Conservation (phyloP, 2,888 invertebrate genomes). For the Patella pellucida region DNA sequence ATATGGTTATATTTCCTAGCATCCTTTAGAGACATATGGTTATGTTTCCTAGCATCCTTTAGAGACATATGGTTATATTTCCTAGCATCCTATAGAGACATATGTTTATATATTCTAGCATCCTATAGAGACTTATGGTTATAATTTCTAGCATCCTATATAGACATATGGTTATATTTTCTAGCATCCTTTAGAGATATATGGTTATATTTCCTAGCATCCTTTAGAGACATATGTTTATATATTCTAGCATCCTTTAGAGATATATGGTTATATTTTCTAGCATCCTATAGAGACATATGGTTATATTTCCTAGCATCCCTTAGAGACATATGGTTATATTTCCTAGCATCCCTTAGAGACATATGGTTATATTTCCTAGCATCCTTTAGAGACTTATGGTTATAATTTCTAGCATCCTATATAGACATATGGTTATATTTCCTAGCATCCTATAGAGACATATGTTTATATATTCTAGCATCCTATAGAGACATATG, state of each 20-base stretch:
- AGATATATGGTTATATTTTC: too few relatives aligned
- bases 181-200: slow-evolving; percentile 78
- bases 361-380: slow-evolving; percentile 78
- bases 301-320: too few relatives aligned
- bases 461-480: slow-evolving; percentile 45
- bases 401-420: slow-evolving; percentile 81
- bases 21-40: too few relatives aligned
- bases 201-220: too few relatives aligned
- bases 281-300: too few relatives aligned
- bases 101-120: slow-evolving; percentile 78
- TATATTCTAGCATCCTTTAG: slow-evolving; percentile 77
- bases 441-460: slow-evolving; percentile 76
- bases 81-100: slow-evolving; percentile 77
- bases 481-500: slow-evolving; percentile 81
- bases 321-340: too few relatives aligned
- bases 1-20: too few relatives aligned
- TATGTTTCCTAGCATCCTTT: too few relatives aligned
- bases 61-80: too few relatives aligned
- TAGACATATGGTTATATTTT: slow-evolving; percentile 28
- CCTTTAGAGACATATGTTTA: too few relatives aligned
- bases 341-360: slow-evolving; percentile 74
- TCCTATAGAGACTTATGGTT: slow-evolving; percentile 76
- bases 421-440: slow-evolving; percentile 76
- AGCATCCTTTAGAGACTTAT: slow-evolving; percentile 80
- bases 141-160: slow-evolving; percentile 78